Conservation (phyloP, 2,888 invertebrate genomes). For the Campaea margaritaria region DNA sequence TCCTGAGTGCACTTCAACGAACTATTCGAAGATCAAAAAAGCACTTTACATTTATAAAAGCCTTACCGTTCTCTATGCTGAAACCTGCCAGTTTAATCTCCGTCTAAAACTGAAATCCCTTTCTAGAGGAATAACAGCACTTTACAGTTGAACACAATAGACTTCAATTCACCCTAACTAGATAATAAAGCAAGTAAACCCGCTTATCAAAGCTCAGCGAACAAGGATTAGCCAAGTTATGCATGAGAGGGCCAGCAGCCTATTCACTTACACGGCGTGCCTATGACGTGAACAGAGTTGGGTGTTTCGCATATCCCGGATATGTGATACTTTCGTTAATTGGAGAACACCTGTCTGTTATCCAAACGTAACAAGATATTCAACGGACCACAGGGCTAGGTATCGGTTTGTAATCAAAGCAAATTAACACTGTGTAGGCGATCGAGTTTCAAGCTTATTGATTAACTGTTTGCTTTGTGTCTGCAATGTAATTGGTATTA, state of each 20-base stretch:
- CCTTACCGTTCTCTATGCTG: too few species aligned
- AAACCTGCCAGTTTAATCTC: too few species aligned
- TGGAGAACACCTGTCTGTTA: neutral
- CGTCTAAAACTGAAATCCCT: neutral
- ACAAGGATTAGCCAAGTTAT: constrained; percentile 16
- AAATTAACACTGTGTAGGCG: too few species aligned
- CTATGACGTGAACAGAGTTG: constrained; percentile 2
- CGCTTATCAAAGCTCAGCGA: constrained; percentile 9
- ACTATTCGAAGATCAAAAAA: too few species aligned
- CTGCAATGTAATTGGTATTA: too few species aligned
- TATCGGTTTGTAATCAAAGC: too few species aligned
- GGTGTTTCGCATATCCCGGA: neutral
- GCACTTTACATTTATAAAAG: too few species aligned
- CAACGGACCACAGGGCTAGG: too few species aligned
- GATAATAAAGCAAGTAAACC: neutral
- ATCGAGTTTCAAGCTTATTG: too few species aligned
- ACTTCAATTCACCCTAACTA: constrained; percentile 1
- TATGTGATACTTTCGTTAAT: constrained; percentile 1
- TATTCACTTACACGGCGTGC: constrained; percentile 6
- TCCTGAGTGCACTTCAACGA: too few species aligned
- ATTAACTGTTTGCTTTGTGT: too few species aligned
- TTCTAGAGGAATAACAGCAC: neutral
- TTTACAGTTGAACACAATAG: constrained; percentile 4
- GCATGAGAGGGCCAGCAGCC: constrained; percentile 11
- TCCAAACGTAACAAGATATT: neutral